Percentiles rank a stretch among this genome's conserved stretches.
These are phyloP conservation scores for Pseudotriccus pelzelni DNA, from an alignment of 2,797 vertebrate species.

Conservation along the genomic window DNA sequence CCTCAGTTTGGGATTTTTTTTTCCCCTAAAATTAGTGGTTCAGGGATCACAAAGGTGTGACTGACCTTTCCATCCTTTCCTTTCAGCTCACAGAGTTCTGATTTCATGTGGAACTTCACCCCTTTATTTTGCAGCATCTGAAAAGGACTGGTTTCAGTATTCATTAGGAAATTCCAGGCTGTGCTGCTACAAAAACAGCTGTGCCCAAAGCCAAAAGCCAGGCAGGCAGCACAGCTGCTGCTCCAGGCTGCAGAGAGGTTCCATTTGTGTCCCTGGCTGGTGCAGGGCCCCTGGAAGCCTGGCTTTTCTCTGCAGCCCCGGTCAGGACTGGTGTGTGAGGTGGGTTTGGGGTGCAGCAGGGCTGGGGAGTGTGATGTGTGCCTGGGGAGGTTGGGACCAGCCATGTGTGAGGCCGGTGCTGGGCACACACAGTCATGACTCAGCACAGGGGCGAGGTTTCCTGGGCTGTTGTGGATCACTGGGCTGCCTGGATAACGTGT, in stretches of 20 bases:
- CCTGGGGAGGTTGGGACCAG: not conserved
- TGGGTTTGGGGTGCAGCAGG: not conserved
- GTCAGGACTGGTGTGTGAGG: not conserved
- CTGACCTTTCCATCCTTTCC: constrained; percentile 82
- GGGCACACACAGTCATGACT: not conserved
- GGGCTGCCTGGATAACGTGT: not conserved
- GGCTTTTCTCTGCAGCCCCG: not conserved
- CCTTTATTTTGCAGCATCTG: constrained; percentile 85
- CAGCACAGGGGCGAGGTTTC: not conserved
- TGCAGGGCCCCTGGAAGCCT: not conserved
- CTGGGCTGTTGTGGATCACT: not conserved
- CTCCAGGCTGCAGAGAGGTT: not conserved
- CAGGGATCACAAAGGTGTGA: not conserved
- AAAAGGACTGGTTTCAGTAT: constrained; percentile 8
- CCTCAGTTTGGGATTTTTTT: not conserved
- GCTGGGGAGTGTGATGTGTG: rapidly evolving
- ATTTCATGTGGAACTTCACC: constrained; percentile 85
- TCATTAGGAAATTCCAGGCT: constrained; percentile 38
- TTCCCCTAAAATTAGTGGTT: not conserved
- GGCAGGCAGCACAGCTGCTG: not conserved
- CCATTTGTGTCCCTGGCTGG: not conserved
- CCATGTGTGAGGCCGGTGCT: not conserved
- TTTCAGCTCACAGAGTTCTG: constrained; percentile 78
- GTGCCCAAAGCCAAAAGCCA: not conserved
- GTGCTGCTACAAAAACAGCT: constrained; percentile 6